phyloP scores from a whole-genome alignment of 2,888 invertebrate genomes.

The Pammene fasciana region DNA sequence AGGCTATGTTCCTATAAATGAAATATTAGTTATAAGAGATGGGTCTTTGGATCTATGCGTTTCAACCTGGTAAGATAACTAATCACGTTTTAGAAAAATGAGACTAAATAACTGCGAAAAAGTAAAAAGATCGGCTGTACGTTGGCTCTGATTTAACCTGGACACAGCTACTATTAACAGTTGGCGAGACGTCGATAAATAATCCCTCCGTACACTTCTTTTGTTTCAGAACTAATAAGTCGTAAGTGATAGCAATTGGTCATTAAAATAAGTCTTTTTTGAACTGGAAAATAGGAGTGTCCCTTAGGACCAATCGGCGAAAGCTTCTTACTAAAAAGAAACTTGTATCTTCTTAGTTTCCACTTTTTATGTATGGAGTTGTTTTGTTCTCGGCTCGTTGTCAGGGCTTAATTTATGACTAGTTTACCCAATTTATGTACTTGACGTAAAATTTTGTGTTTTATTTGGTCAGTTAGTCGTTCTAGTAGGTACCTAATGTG shows the following conservation, averaged over 20 bases:
- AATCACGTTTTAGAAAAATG: too few species aligned
- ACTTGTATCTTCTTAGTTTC: conserved; percentile 30
- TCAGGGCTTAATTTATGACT: conserved; percentile 33
- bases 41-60: too few species aligned
- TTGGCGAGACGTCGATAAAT: conserved; percentile 42
- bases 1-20: background rate
- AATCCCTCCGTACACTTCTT: conserved; percentile 42
- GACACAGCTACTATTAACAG: conserved; percentile 41
- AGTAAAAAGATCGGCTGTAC: too few species aligned
- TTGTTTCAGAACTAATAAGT: background rate
- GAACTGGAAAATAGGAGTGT: background rate
- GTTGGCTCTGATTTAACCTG: too few species aligned
- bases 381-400: conserved; percentile 27
- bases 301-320: conserved; percentile 43
- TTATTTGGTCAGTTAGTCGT: background rate
- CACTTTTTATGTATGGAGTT: conserved; percentile 31
- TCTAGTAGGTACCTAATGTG: too few species aligned
- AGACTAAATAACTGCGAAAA: background rate
- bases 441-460: conserved; percentile 1
- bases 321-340: too few species aligned
- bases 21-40: background rate
- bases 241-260: background rate
- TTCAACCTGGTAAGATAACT: too few species aligned
- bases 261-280: background rate
- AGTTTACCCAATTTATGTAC: background rate